Conservation (phyloP, 2,797 vertebrate genomes). For the Simalia tracyae region DNA sequence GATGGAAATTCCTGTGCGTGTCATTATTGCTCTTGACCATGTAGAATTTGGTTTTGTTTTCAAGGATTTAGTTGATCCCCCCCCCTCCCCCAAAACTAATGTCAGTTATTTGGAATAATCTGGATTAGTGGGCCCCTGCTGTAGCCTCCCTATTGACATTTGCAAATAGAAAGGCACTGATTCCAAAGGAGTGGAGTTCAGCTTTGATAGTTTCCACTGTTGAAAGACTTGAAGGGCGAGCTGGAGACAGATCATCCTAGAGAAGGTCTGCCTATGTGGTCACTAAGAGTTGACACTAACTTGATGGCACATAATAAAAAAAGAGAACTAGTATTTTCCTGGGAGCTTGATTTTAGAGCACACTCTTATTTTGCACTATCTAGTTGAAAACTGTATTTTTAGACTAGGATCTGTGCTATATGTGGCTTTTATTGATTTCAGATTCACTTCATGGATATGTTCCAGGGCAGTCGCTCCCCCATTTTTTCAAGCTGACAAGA, state of each 20-base stretch:
- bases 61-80: not conserved
- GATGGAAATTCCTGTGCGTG: too few relatives aligned
- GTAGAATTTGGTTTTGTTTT: not conserved
- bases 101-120: not conserved
- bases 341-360: not conserved
- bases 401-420: not conserved
- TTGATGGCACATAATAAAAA: not conserved
- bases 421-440: not conserved
- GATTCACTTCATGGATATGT: not conserved
- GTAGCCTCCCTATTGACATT: not conserved
- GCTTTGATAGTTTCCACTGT: not conserved
- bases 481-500: not conserved
- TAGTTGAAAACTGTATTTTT: not conserved
- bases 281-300: not conserved
- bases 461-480: not conserved
- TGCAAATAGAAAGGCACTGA: not conserved
- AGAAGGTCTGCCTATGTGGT: not conserved
- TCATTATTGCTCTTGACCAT: not conserved
- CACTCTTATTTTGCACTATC: not conserved
- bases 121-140: not conserved
- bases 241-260: not conserved
- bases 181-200: not conserved
- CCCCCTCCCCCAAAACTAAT: not conserved
- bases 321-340: not conserved
- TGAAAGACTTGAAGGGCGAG: not conserved